Base-by-base conservation (phyloP, 1,140 invertebrate genomes). In the Apis florea region DNA sequence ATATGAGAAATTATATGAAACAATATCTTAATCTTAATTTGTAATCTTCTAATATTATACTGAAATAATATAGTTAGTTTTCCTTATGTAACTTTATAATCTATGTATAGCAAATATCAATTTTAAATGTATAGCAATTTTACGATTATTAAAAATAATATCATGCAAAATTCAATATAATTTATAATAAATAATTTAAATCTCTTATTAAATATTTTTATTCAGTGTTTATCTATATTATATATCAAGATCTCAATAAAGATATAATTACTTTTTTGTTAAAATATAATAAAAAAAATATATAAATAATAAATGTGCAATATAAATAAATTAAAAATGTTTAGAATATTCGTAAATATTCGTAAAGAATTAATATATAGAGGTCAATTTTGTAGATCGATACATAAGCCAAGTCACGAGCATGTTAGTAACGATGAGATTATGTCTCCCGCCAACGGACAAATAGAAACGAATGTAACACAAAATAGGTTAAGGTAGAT, bases 341-440 rank as follows among this genome's bases (percentile, higher is more conserved):
- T 51, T 21, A 53, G 21, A 69, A 82, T 24, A 75, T 59, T 24
- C 12, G 12, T 6, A 26, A 72, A 47, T 58, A 72, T 73, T 73
- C n/a, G 54, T 53, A 74, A 51, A 66, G 69, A 67, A 61, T 73
- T 24, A 58, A 67, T 31, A 19, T 75, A 19, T 68, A 47, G 74
- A 77, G 74, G 66, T 82, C 80, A 77, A 82, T 82, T 82, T 82
- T n/a, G 77, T 58, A 67, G 51, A 17, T 61, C 73, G 51, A 31
- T 69, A 26, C 66, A 53, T 53, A 80, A 75, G 79, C 63, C 63
- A 75, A 81, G 63, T 81, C 79, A 67, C 72, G 72, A 75, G 72
- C 70, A 51, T 63, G 26, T 76, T 77, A 70, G 64, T 61, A 69
- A 82, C 63, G 63, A 61, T 11, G 3, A 67, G 54, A 82, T 82